phyloP scores from a whole-genome alignment of 2,797 vertebrate species.

The Hemibagrus guttatus region DNA sequence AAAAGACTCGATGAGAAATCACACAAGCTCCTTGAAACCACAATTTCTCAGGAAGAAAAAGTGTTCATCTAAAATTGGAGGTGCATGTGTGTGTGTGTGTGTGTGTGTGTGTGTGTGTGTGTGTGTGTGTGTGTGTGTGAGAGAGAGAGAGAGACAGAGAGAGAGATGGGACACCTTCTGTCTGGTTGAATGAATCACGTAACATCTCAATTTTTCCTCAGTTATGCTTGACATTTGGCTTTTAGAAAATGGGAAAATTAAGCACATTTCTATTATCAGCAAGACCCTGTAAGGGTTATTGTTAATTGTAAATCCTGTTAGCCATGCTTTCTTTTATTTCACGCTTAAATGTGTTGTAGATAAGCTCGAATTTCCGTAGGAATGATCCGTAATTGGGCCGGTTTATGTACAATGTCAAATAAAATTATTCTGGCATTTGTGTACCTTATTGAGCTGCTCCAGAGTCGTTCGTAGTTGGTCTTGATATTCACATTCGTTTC shows the following conservation, averaged over 20 bases:
- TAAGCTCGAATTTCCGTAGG: background rate
- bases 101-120: background rate
- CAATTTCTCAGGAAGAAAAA: background rate
- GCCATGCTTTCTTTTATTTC: conserved; percentile 3
- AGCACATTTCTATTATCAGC: conserved; percentile 3
- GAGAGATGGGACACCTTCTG: background rate
- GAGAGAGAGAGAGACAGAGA: background rate
- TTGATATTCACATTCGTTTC: conserved; percentile 90
- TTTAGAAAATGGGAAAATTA: background rate
- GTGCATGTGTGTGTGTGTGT: background rate
- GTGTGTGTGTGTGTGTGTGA: background rate
- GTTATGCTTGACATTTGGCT: background rate
- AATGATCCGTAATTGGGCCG: background rate
- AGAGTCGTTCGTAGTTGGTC: conserved; percentile 83
- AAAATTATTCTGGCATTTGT: conserved; percentile 33
- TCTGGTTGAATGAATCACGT: background rate
- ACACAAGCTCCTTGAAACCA: conserved; percentile 5
- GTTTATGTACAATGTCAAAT: background rate
- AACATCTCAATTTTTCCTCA: background rate
- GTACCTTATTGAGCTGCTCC: conserved; percentile 91
- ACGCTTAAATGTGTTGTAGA: background rate
- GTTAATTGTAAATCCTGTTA: background rate
- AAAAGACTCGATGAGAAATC: conserved; percentile 11
- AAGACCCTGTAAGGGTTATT: background rate
- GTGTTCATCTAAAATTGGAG: background rate